These are phyloP conservation scores for Notothenia rossii DNA, from an alignment of 2,113 vertebrate species.

Conservation along the genomic window DNA sequence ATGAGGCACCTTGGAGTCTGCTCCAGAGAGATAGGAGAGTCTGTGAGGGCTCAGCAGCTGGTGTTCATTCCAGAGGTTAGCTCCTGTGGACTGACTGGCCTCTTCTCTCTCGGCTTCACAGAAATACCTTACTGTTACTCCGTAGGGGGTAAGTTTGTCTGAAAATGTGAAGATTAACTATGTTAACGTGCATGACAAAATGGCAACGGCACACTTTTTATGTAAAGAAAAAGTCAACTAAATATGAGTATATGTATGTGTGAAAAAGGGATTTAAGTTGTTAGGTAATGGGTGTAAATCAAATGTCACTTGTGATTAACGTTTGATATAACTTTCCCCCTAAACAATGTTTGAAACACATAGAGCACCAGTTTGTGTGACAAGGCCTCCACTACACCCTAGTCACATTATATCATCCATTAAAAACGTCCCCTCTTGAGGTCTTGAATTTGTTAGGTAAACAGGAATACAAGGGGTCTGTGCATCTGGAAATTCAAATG, in stretches of 20 bases:
- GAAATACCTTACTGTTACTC: constrained; percentile 86
- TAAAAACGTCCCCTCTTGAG: background rate
- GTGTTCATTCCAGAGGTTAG: constrained; percentile 33
- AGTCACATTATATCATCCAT: constrained; percentile 12
- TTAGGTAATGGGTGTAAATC: background rate
- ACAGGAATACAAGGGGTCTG: background rate
- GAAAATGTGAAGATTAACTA: constrained; percentile 25
- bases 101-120: constrained; percentile 82
- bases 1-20: constrained; percentile 65
- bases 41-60: constrained; percentile 46
- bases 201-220: constrained; percentile 19
- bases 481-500: constrained; percentile 20
- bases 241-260: constrained; percentile 5
- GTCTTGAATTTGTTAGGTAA: background rate
- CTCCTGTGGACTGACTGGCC: constrained; percentile 55
- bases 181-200: constrained; percentile 53
- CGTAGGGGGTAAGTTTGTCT: constrained; percentile 84
- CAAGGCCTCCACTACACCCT: background rate
- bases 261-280: background rate
- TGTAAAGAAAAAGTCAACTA: background rate
- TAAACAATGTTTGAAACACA: constrained; percentile 25
- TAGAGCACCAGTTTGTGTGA: constrained; percentile 29
- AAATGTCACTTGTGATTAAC: background rate
- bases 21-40: constrained; percentile 53
- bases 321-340: background rate